Conservation (phyloP, 1,140 invertebrate species). For the Neoseiulus cucumeris region DNA sequence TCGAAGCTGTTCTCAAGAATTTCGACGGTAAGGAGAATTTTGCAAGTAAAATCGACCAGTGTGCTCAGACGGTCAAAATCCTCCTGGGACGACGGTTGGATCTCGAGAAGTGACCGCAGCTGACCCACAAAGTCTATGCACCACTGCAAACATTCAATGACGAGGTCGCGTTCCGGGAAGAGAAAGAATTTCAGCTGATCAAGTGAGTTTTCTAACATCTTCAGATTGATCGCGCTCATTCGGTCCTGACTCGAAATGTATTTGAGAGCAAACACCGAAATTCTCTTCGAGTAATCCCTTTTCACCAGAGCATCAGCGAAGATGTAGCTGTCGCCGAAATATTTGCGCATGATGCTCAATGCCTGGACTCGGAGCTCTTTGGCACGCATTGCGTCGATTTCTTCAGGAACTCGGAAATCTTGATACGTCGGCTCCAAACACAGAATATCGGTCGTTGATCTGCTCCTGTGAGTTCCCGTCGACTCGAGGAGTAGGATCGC, state of each 20-base stretch:
- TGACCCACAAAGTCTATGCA: background rate
- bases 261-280: background rate
- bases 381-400: background rate
- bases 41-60: background rate
- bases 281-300: background rate
- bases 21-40: background rate
- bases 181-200: background rate
- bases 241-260: background rate
- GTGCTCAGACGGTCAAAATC: background rate
- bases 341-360: background rate
- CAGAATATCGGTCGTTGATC: background rate
- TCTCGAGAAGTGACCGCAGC: background rate
- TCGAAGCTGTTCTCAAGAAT: too few species aligned
- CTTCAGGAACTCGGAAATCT: background rate
- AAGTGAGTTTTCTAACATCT: background rate
- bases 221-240: background rate
- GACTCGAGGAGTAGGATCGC: background rate
- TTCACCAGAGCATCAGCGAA: background rate
- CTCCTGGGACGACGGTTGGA: background rate
- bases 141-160: background rate
- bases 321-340: background rate
- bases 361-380: constrained; percentile 1
- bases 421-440: background rate
- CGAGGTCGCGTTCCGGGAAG: background rate
- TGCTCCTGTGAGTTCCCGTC: background rate